These are phyloP conservation scores for Ranitomeya imitator DNA, from an alignment of 2,113 vertebrate species.

Conservation along the genomic window DNA sequence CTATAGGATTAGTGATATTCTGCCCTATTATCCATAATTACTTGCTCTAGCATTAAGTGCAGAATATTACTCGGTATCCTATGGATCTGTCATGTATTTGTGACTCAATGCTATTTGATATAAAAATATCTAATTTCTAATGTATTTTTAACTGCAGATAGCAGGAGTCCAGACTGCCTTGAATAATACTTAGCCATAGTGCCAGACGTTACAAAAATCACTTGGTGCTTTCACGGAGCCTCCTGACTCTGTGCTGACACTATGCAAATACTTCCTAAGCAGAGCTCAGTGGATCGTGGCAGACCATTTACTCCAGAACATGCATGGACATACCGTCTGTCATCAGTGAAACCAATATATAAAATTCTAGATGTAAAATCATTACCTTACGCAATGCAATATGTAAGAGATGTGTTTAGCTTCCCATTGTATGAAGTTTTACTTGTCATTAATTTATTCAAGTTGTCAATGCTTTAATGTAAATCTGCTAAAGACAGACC, in stretches of 20 bases:
- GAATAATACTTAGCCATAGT: conserved; percentile 30
- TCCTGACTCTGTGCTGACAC: conserved; percentile 43
- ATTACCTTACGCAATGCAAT: not conserved
- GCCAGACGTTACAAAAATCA: conserved; percentile 17
- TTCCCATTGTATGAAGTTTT: not conserved
- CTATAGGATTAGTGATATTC: not conserved
- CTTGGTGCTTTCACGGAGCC: conserved; percentile 49
- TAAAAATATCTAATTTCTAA: not conserved
- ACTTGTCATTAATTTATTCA: not conserved
- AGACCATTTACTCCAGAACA: not conserved
- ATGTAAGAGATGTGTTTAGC: not conserved
- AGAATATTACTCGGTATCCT: not conserved
- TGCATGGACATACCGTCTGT: not conserved
- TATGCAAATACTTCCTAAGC: conserved; percentile 47
- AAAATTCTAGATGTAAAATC: not conserved
- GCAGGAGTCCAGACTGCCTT: conserved; percentile 37
- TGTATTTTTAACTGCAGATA: conserved; percentile 13
- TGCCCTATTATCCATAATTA: not conserved
- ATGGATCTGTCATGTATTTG: not conserved
- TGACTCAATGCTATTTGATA: not conserved
- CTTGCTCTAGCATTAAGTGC: conserved; percentile 1
- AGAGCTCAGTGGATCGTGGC: conserved; percentile 20
- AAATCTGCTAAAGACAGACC: not conserved
- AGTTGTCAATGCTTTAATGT: not conserved
- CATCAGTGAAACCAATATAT: not conserved